phyloP scores from a whole-genome alignment of 92 coral and sea anemone species.

The Hydrozoanthus gracilis region DNA sequence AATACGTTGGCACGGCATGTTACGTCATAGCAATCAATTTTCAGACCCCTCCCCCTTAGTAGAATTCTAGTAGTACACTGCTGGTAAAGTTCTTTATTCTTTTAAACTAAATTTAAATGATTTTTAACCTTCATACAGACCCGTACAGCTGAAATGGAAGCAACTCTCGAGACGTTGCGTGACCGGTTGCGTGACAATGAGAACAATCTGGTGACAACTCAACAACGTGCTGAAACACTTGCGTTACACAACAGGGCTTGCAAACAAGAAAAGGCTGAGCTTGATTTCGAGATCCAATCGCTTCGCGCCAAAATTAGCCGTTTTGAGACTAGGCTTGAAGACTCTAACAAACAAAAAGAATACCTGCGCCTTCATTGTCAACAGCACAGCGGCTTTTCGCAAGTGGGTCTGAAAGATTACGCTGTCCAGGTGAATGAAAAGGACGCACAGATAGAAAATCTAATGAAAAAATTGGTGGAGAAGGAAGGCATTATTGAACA shows the following conservation, averaged over 20 bases:
- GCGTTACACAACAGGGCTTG: neutral
- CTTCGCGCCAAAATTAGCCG: constrained; percentile 19
- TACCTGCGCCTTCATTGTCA: constrained; percentile 20
- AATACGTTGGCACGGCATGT: no score
- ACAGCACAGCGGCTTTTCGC: constrained; percentile 21
- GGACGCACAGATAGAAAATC: neutral
- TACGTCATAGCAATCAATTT: no score
- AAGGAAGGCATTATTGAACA: neutral
- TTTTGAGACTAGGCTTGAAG: constrained; percentile 32
- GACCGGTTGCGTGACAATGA: neutral
- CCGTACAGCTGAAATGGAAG: constrained; percentile 19
- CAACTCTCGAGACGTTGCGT: neutral
- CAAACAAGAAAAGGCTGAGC: constrained; percentile 1
- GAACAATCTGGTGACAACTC: neutral
- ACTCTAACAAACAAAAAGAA: constrained; percentile 13
- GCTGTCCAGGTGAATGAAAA: constrained; percentile 12
- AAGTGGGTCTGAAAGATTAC: constrained; percentile 7
- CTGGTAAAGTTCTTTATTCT: no score
- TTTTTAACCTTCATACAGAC: neutral
- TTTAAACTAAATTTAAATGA: no score
- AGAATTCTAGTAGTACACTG: no score
- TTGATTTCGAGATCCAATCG: constrained; percentile 2
- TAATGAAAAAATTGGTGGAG: neutral
- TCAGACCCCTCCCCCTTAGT: no score
- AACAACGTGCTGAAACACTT: constrained; percentile 4